phyloP scores from a whole-genome alignment of 2,113 vertebrate species.

The Typhlomys cinereus region DNA sequence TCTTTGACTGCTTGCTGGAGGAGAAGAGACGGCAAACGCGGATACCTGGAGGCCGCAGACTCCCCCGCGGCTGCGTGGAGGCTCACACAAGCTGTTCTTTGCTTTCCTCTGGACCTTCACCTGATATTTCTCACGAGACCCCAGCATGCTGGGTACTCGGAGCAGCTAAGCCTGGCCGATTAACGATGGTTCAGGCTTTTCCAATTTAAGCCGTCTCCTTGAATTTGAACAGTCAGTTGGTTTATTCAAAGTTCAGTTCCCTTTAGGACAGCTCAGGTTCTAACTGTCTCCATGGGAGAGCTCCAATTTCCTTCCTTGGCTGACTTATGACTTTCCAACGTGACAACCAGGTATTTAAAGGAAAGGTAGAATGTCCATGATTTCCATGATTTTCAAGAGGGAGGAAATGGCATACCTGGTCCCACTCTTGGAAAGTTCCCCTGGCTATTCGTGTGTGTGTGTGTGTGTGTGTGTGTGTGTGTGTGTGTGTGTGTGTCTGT shows the following conservation, averaged over 20 bases:
- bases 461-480: too few species aligned
- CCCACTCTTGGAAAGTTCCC: neutral
- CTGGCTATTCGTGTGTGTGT: too few species aligned
- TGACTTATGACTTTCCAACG: neutral
- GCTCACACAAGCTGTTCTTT: neutral
- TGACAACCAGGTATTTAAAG: neutral
- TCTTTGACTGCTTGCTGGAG: neutral
- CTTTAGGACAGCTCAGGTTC: neutral
- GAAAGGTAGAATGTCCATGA: neutral
- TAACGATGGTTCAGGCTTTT: conserved; percentile 1
- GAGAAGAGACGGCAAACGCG: neutral
- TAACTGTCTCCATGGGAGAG: neutral
- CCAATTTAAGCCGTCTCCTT: conserved; percentile 1
- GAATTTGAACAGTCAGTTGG: neutral
- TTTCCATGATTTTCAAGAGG: neutral
- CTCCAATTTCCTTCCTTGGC: neutral
- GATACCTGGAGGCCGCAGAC: neutral
- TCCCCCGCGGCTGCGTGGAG: neutral
- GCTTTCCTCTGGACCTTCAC: conserved; percentile 44
- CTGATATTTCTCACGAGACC: neutral
- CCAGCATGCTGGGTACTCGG: neutral
- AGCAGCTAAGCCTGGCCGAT: neutral
- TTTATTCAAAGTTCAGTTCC: conserved; percentile 26
- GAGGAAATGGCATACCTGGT: neutral
- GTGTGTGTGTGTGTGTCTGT: too few species aligned